A percentile compares a stretch with the other conserved stretches of the same genome.
Conservation (phyloP, 2,113 vertebrate genomes). For the Brachypodius melanocephalos region DNA sequence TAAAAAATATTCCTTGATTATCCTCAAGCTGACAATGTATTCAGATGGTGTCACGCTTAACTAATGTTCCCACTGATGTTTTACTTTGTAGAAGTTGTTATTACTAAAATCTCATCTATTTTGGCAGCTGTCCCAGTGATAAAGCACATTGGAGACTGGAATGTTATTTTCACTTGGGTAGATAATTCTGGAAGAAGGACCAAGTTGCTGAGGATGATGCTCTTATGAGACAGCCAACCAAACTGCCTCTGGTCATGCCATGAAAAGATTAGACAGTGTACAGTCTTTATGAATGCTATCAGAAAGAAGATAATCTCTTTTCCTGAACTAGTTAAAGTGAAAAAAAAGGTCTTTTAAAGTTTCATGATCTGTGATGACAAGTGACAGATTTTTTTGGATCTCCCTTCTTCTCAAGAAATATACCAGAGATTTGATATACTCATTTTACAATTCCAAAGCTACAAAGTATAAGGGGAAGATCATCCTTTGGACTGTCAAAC, state of each 20-base stretch:
- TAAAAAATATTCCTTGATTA: neutral
- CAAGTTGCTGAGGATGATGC: neutral
- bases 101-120: neutral
- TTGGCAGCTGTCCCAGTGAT: neutral
- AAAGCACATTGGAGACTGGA: neutral
- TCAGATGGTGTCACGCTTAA: neutral
- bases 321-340: neutral
- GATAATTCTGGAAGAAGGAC: neutral
- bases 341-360: neutral
- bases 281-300: neutral
- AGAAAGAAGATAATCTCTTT: neutral
- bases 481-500: neutral
- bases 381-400: neutral
- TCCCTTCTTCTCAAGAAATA: neutral
- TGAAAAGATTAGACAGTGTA: neutral
- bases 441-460: neutral
- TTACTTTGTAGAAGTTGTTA: neutral
- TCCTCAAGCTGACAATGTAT: neutral
- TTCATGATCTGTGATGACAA: neutral
- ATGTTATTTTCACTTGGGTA: neutral
- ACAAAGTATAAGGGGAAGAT: neutral
- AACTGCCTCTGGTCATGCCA: neutral
- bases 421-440: neutral
- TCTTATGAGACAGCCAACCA: neutral
- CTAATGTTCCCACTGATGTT: neutral